Base-by-base conservation (phyloP, 23 tunicate species). In the Clavelina lepadiformis region DNA sequence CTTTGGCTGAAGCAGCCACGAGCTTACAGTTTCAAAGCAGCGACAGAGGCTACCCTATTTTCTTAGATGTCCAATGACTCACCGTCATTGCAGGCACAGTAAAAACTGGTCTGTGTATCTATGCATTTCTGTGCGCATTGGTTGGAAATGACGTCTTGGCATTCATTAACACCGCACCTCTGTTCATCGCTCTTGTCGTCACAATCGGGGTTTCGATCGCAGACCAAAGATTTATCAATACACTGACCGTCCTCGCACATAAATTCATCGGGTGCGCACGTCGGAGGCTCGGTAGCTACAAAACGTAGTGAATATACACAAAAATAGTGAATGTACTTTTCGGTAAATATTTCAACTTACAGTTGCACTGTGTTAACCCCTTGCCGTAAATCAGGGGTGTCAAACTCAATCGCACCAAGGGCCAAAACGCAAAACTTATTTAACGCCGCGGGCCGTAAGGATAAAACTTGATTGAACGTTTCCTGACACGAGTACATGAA, bases 81-180 rank as follows among this genome's bases (percentile, higher is more conserved):
- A 86, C 95, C 95, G 41, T 46, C 49, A 36, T 86, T 46, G 38
- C 95, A 86, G 27, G 56, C 76, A 46, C 95, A 86, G 53, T 77
- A 72, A 57, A 56, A 86, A 55, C 80, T 78, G 27, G 95, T 77
- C 7, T 69, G 85, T 1, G 80, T 78, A 35, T 86, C 79, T 30
- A 86, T 85, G 31, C 95, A 86, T 20, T 46, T 37, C 53, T 86
- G 95, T 27, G 68, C 80, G 56, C 95, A 86, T 33, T 77, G 95
- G 33, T 78, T 86, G 1, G 74, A 38, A 15, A 68, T 47, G 0
- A 58, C 35, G 20, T 71, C 35, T 3, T 35, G 47, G 52, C 95
- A 86, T 51, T 86, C 95, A 52, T 86, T 78, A 50, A 86, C 33
- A 33, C 84, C 84, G 58, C 95, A 86, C 29, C 82, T 65, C 19